Evolutionary conservation across 2,797 vertebrate genomes (phyloP), one percentile per base, ranked within the genome.

Genomic region (Chelmon rostratus): DNA sequence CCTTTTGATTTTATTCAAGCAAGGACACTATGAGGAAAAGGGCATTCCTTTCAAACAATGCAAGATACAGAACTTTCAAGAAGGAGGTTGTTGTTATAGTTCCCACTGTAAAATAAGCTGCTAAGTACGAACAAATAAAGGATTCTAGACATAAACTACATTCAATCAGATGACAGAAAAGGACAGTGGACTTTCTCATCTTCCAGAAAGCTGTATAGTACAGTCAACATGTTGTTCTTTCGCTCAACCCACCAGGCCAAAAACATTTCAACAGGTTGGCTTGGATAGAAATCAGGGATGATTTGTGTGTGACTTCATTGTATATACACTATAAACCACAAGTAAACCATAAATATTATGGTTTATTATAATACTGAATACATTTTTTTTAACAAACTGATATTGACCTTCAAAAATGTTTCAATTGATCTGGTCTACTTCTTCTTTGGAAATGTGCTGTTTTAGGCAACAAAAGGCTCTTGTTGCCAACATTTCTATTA

Each of bases 401-500:
- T 12, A 49, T 2, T 21, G 8, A 49, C 16, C 46, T 21, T 49
- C 18, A 49, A 42, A 42, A 42, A 35, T 35, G 33, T 35, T 35
- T 10, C 0, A 64, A 56, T 57, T 61, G 8, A 4, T 63, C 42
- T 6, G 13, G 12, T 67, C 23, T 1, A 66, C 8, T 31, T 52
- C 35, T 69, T 90, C 73, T 88, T 90, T 90, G 78, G 82, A 79
- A 86, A 86, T 25, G 72, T 9, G 65, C 68, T 86, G 79, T 74
- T 84, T 76, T 53, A 44, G 73, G 50, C 58, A 85, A 83, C n/a
- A n/a, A n/a, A n/a, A n/a, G n/a, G n/a, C 58, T 63, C 9, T 37
- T 73, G 33, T 47, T 83, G 57, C 66, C 70, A 75, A 73, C 33
- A 62, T 70, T 5, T 11, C 78, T 35, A 69, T 74, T 59, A 40